Evolutionary conservation across 2,888 invertebrate species (phyloP).

Genomic region (Ceratothoa steindachneri): DNA sequence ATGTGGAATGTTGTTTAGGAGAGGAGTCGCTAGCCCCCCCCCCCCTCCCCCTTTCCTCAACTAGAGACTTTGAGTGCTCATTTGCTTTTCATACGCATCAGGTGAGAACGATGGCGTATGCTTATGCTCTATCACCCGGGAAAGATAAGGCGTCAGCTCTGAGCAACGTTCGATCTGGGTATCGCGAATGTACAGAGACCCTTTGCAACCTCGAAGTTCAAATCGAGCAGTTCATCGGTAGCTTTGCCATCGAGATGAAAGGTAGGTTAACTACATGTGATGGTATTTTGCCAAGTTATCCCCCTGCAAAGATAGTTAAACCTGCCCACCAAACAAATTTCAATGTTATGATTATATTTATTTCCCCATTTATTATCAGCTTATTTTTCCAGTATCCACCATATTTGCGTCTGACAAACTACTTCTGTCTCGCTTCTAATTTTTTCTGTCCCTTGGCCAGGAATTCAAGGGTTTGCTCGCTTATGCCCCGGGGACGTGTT

Average conservation of each 20-base stretch:
- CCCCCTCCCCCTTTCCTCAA: too few species aligned
- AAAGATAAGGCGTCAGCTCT: slow-evolving; percentile 53
- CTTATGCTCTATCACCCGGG: slow-evolving; percentile 55
- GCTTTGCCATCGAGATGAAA: slow-evolving; percentile 57
- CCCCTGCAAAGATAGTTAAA: too few species aligned
- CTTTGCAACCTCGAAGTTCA: slow-evolving; percentile 57
- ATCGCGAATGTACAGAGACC: slow-evolving; percentile 56
- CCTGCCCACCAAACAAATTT: too few species aligned
- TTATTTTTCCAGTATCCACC: too few species aligned
- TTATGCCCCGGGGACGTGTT: slow-evolving; percentile 60
- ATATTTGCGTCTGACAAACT: too few species aligned
- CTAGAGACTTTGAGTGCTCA: too few species aligned
- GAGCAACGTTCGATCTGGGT: slow-evolving; percentile 51
- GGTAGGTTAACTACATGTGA: slow-evolving; percentile 53
- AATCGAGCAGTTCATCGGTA: slow-evolving; percentile 57
- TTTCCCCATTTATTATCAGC: too few species aligned
- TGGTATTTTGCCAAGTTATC: too few species aligned
- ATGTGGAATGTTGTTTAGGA: too few species aligned
- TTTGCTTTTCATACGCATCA: too few species aligned
- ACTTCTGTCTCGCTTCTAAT: not conserved
- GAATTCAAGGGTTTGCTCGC: slow-evolving; percentile 60
- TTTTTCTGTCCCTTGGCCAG: slow-evolving; percentile 49
- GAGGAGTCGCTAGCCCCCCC: too few species aligned
- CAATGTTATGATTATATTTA: too few species aligned
- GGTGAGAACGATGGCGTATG: slow-evolving; percentile 56